A percentile compares a stretch with the other conserved stretches of the same genome.
These are phyloP conservation scores for Hipposideros larvatus DNA, from an alignment of 2,797 vertebrate genomes.

Conservation along the genomic window DNA sequence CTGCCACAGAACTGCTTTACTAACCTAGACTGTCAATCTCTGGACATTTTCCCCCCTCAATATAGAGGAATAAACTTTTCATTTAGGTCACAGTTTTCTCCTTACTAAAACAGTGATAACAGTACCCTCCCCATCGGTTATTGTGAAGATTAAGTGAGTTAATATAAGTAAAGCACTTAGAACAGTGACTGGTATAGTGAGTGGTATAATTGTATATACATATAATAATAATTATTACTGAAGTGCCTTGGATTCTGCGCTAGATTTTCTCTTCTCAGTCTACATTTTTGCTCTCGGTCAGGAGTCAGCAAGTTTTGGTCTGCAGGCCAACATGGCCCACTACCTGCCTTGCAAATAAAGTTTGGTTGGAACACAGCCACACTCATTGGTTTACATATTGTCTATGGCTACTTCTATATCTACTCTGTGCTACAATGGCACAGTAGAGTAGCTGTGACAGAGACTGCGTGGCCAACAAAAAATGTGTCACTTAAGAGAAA, in stretches of 20 bases:
- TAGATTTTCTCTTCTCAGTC: constrained; percentile 3
- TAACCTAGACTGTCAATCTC: not conserved
- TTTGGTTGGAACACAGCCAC: not conserved
- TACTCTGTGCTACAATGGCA: not conserved
- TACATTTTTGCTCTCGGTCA: not conserved
- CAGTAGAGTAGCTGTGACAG: not conserved
- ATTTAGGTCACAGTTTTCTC: not conserved
- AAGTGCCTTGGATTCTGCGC: not conserved
- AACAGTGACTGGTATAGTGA: not conserved
- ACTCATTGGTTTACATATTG: not conserved
- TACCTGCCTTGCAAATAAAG: not conserved
- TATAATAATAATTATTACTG: not conserved
- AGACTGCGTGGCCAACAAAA: not conserved
- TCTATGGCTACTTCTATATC: not conserved
- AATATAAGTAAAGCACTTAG: not conserved
- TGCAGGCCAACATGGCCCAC: not conserved
- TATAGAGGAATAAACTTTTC: not conserved
- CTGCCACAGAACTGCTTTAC: not conserved
- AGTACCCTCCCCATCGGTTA: not conserved
- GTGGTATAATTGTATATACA: not conserved
- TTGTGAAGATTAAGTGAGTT: not conserved
- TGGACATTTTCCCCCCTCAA: not conserved
- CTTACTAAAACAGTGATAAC: not conserved
- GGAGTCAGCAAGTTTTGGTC: not conserved
- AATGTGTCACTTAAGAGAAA: not conserved